Conservation (phyloP, 2,113 vertebrate genomes). For the Solea solea region DNA sequence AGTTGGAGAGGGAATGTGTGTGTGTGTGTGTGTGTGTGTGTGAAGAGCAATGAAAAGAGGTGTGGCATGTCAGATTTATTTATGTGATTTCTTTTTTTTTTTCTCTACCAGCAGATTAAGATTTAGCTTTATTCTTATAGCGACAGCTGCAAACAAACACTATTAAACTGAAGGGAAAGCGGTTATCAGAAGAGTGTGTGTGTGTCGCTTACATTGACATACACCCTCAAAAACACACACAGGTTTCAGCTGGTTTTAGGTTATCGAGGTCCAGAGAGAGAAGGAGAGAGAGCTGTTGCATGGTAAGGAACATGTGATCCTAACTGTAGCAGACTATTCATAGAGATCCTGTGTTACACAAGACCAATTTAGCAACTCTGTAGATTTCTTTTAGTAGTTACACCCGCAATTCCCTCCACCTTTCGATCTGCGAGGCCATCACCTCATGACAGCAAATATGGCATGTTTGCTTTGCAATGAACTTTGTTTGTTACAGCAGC, state of each 20-base stretch:
- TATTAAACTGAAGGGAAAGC: background rate
- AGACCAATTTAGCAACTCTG: slow-evolving; percentile 67
- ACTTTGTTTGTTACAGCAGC: background rate
- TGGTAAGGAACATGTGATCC: slow-evolving; percentile 58
- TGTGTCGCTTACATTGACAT: background rate
- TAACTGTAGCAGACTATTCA: slow-evolving; percentile 67
- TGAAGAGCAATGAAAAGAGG: background rate
- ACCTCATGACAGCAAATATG: background rate
- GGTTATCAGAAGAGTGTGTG: too few relatives aligned
- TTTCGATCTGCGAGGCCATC: slow-evolving; percentile 11
- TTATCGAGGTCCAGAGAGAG: too few relatives aligned
- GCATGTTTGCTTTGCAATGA: background rate
- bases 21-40: background rate
- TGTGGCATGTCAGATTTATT: background rate
- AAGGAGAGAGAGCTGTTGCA: background rate
- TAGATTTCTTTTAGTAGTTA: slow-evolving; percentile 18
- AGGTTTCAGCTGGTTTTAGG: background rate
- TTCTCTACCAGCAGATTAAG: background rate
- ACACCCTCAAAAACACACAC: background rate
- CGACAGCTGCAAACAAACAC: background rate
- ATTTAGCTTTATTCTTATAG: background rate
- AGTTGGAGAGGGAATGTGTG: slow-evolving; percentile 11
- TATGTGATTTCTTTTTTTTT: background rate
- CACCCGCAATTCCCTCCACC: slow-evolving; percentile 6
- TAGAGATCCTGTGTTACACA: slow-evolving; percentile 79